Evolutionary conservation across 2,113 vertebrate genomes (phyloP).

Genomic region (Stigmatopora nigra): DNA sequence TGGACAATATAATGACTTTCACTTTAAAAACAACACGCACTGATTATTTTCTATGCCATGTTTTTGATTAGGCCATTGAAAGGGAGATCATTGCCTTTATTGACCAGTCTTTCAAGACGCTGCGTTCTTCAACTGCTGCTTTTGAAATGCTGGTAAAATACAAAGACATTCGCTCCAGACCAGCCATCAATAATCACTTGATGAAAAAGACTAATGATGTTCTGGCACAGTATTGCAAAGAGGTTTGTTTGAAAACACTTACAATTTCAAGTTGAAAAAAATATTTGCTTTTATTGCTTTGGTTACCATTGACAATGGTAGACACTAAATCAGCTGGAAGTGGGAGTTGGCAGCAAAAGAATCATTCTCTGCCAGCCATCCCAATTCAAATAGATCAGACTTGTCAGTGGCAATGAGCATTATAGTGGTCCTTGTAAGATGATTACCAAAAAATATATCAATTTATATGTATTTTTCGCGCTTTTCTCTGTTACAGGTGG

Average conservation of each 20-base stretch:
- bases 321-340: no score
- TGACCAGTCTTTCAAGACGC: slow-evolving; percentile 82
- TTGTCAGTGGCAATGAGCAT: no score
- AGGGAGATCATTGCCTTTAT: slow-evolving; percentile 81
- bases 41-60: background rate
- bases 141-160: slow-evolving; percentile 88
- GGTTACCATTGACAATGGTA: no score
- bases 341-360: no score
- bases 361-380: no score
- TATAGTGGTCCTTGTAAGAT: background rate
- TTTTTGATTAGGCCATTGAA: slow-evolving; percentile 76
- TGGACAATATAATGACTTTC: background rate
- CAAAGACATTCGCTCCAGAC: slow-evolving; percentile 74
- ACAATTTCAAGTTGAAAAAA: background rate
- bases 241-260: slow-evolving; percentile 67
- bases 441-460: background rate
- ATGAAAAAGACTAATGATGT: slow-evolving; percentile 84
- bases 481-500: slow-evolving; percentile 67
- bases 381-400: no score
- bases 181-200: slow-evolving; percentile 80
- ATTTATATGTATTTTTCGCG: background rate
- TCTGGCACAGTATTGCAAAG: slow-evolving; percentile 81
- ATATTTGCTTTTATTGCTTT: background rate
- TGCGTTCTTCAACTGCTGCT: slow-evolving; percentile 82
- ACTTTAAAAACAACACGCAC: background rate